These are phyloP conservation scores for Porites australiensis DNA, from an alignment of 64 coral and sea anemone species.

Conservation along the genomic window DNA sequence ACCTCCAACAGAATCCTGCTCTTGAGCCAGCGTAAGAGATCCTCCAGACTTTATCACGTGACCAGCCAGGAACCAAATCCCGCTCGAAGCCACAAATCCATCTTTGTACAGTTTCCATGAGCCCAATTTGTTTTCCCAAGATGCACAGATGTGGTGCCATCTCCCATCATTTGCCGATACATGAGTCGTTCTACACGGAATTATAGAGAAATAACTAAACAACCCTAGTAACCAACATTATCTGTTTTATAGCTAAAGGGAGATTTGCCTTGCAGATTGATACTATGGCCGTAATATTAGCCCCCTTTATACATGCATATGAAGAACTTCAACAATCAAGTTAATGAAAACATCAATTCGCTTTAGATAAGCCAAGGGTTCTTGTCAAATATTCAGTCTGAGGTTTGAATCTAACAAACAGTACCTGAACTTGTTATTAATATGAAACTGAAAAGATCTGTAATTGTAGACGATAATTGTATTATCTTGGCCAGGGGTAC, in stretches of 20 bases:
- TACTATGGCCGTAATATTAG: too few species aligned
- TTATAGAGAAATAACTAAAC: too few species aligned
- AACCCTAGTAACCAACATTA: too few species aligned
- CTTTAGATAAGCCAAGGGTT: too few species aligned
- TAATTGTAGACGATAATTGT: neutral
- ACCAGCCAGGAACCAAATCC: neutral
- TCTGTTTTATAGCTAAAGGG: too few species aligned
- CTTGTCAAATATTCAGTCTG: neutral
- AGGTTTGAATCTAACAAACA: neutral
- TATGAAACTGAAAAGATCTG: neutral
- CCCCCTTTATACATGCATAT: too few species aligned
- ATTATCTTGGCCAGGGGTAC: neutral
- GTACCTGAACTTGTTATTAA: neutral
- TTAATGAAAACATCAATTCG: too few species aligned
- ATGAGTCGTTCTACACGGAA: neutral
- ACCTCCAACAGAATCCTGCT: neutral
- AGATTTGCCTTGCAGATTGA: too few species aligned
- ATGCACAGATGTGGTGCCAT: neutral
- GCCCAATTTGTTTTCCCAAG: neutral
- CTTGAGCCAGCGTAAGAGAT: neutral
- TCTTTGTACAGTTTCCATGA: neutral
- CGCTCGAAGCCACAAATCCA: neutral
- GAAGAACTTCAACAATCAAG: too few species aligned
- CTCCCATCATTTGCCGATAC: neutral
- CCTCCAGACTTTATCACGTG: neutral